phyloP scores from a whole-genome alignment of 2,888 invertebrate genomes.

The Oscheius sp. region DNA sequence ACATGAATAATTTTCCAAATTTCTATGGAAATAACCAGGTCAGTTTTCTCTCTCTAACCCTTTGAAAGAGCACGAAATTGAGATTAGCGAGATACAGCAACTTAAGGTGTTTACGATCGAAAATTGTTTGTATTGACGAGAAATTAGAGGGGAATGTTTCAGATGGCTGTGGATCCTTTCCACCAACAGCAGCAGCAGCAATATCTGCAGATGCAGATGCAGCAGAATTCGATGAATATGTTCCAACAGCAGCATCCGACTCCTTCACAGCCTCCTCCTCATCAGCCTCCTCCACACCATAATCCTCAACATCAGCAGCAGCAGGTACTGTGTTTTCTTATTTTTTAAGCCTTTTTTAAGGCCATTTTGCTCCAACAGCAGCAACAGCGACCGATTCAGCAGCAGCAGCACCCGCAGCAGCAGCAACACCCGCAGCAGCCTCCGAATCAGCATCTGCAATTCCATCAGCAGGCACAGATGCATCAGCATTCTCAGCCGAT shows the following conservation, averaged over 20 bases:
- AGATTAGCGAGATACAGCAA: no score
- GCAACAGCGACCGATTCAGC: not conserved
- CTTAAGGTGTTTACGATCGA: no score
- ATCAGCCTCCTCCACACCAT: constrained; percentile 13
- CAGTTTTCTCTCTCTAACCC: not conserved
- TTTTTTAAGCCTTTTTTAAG: not conserved
- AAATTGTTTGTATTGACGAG: no score
- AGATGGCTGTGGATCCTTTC: constrained; percentile 30
- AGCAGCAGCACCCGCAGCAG: constrained; percentile 38
- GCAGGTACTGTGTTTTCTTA: constrained; percentile 11
- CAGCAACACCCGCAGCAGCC: constrained; percentile 38
- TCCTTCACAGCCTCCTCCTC: not conserved
- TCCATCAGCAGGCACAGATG: constrained; percentile 47
- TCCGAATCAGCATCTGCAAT: constrained; percentile 22
- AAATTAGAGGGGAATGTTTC: no score
- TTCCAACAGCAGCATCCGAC: constrained; percentile 23
- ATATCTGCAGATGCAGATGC: constrained; percentile 24
- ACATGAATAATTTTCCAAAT: constrained; percentile 23
- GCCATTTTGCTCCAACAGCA: constrained; percentile 28
- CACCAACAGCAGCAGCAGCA: constrained; percentile 29
- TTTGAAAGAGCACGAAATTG: no score
- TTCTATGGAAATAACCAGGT: constrained; percentile 30
- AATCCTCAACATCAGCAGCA: constrained; percentile 36
- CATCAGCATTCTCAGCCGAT: constrained; percentile 34
- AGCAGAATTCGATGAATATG: constrained; percentile 28